Percentiles rank a stretch among this genome's conserved stretches.
Conservation (phyloP, 2,797 vertebrate species). For the Ciconia nigra region DNA sequence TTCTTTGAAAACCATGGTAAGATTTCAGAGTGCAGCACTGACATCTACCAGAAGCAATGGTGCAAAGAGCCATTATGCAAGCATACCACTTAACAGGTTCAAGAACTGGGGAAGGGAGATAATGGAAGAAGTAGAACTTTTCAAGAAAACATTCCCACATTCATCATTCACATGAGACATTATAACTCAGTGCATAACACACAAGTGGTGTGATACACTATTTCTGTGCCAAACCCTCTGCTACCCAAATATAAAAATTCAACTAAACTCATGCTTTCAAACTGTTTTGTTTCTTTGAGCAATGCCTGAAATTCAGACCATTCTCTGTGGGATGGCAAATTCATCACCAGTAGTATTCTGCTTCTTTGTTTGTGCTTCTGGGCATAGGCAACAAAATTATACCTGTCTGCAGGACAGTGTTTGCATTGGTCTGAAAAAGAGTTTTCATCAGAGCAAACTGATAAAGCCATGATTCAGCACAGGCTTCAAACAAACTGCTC, state of each 20-base stretch:
- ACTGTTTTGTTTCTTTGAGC: neutral
- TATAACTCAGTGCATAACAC: neutral
- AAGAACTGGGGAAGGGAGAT: neutral
- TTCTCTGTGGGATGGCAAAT: neutral
- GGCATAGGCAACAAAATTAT: neutral
- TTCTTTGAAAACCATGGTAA: neutral
- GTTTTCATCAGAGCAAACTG: neutral
- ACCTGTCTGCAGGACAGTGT: neutral
- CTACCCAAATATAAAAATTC: neutral
- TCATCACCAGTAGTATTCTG: too few relatives aligned
- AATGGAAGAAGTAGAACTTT: neutral
- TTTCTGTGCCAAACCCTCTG: neutral
- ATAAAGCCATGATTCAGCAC: neutral
- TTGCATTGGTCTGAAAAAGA: neutral
- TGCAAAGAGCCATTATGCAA: neutral
- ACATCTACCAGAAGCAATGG: neutral
- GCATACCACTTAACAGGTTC: neutral
- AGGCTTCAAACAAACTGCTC: neutral
- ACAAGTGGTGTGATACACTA: neutral
- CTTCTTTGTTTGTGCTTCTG: neutral
- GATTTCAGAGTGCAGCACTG: neutral
- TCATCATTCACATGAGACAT: neutral
- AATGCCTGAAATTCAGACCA: neutral
- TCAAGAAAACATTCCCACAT: neutral
- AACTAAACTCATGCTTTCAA: neutral